Base-by-base conservation (phyloP, 1,140 invertebrate genomes). In the Caenorhabditis inopinata region DNA sequence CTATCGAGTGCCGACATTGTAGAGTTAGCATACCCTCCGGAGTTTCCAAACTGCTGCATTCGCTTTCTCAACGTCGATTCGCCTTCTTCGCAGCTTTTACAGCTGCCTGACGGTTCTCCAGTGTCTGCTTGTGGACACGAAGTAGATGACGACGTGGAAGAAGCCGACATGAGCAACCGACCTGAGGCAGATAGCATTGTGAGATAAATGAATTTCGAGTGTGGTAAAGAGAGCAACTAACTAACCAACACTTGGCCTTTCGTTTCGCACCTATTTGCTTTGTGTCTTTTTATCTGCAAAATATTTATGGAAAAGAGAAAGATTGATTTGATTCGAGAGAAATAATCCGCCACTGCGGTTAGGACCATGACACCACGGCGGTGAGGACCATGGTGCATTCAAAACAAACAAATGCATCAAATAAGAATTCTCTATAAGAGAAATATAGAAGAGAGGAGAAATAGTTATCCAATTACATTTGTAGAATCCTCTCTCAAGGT, bases 261-360 rank as follows among this genome's bases (percentile, higher is more conserved):
- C 53, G 58, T 68, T 68, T 68, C 58, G 32, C 58, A 68, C 58
- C 58, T 68, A 68, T 68, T 68, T 68, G 32, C 58, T 68, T 42
- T 68, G 58, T 32, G 58, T 32, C 32, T 68, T 62, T 68, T 21
- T 32, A 68, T 68, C 58, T 68, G 58, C 58, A 68, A 68, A 68
- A 32, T 68, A 11, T 18, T 16, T 9, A 38, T 29, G 25, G 9
- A 9, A 14, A 58, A 5, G 12, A 3, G n/a, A 2, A 32, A 14
- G 27, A 32, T 23, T 58, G 27, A 16, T 32, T 29, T 16, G 51
- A 29, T 5, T 51, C 7, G 23, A 25, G 18, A 0, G 53, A 16
- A 32, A 35, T 14, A 32, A 32, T 32, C 23, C 4, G 29, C 14
- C 5, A 32, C 3, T n/a, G n/a, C 1, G 16, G 18, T 16, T 58